Base-by-base conservation (phyloP, 2,113 vertebrate genomes). In the Blennius ocellaris region DNA sequence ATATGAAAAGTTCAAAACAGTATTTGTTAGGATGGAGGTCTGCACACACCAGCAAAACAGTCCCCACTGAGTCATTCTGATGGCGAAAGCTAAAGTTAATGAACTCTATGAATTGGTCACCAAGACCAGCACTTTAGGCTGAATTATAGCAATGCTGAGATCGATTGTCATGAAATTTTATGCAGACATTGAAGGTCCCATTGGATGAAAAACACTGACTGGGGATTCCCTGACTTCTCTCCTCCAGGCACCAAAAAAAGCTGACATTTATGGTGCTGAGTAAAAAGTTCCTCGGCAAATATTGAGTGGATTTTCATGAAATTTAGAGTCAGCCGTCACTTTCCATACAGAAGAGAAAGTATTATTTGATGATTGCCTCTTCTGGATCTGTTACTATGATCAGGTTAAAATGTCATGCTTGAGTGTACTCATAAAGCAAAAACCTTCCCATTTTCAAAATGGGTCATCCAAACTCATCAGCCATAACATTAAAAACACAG, bases 21-120 rank as follows among this genome's bases (percentile, higher is more conserved):
- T 45, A 3, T 52, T 74, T 57, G 44, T 69, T 54, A 7, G 15
- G 6, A 49, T 56, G 12, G 1, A 71, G 52, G 43, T 50, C 7
- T 5, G 3, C 44, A 10, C 16, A 55, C 47, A 62, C 66, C 39
- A 21, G 4, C 51, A 51, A 53, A 55, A 51, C 15, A 51, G 51
- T 47, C 44, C 47, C 15, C 37, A 44, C 1, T 54, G 21, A 11
- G 39, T 9, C 16, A 15, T 30, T 60, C 17, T 56, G n/a, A 63
- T 51, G n/a, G 16, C 11, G 15, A n/a, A 41, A 52, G 10, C 7
- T 16, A n/a, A 41, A 52, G 10, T 10, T 16, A 47, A 15, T 11
- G 5, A 11, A 10, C 7, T 16, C 15, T 49, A 49, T 1, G 12
- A 47, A 14, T n/a, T 14, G 45, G 45, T n/a, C 5, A 47, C 7